Percentiles rank a stretch among this genome's conserved stretches.
Conservation (phyloP, 2,113 vertebrate genomes). For the Lamprotornis superbus region DNA sequence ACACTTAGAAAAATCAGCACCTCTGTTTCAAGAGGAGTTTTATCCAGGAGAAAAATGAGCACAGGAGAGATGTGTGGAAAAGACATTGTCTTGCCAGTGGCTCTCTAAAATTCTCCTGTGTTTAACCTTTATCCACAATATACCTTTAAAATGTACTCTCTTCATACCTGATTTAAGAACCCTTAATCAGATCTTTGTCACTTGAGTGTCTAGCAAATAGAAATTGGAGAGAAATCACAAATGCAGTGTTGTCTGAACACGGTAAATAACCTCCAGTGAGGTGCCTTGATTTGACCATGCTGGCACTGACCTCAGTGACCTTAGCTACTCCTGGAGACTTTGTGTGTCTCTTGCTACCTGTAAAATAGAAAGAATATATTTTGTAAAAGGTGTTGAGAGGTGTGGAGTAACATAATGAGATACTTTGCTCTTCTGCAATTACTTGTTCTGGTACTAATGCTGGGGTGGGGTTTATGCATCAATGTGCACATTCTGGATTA, state of each 20-base stretch:
- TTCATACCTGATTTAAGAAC: not conserved
- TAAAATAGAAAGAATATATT: not conserved
- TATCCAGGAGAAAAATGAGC: not conserved
- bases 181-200: not conserved
- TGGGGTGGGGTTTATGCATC: not conserved
- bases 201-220: not conserved
- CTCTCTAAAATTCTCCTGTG: not conserved
- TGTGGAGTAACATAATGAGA: not conserved
- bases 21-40: not conserved
- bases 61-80: not conserved
- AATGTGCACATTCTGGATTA: not conserved
- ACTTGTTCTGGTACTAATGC: not conserved
- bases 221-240: slow-evolving; percentile 2
- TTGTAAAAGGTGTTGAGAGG: not conserved
- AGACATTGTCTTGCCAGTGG: not conserved
- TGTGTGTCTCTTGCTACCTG: not conserved
- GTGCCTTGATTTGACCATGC: not conserved
- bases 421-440: not conserved
- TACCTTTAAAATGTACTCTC: not conserved
- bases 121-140: not conserved
- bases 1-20: not conserved
- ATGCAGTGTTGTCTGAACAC: not conserved
- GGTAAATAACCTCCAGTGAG: not conserved
- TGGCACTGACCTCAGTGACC: not conserved
- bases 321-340: not conserved